phyloP scores from a whole-genome alignment of 2,888 invertebrate species.

The Caenorhabditis sinica region DNA sequence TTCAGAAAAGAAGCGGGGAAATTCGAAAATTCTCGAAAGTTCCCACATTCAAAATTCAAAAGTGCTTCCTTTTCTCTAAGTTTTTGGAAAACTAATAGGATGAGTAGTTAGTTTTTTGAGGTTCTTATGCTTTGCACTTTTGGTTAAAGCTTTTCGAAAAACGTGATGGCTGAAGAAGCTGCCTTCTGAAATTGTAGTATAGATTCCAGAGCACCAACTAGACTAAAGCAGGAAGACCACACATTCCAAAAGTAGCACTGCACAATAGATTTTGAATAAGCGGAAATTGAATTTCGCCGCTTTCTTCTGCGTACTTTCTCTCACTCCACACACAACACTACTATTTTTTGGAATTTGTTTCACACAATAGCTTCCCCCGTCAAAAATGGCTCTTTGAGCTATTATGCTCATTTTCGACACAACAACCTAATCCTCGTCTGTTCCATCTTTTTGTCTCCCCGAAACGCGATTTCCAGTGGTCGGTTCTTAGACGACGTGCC shows the following conservation, averaged over 20 bases:
- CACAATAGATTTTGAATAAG: slow-evolving; percentile 41
- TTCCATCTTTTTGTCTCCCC: background rate
- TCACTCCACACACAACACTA: background rate
- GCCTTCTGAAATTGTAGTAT: no score
- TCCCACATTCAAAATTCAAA: slow-evolving; percentile 24
- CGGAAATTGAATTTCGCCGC: slow-evolving; percentile 30
- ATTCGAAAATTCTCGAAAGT: slow-evolving; percentile 28
- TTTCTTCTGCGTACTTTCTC: slow-evolving; percentile 20
- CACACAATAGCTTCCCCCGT: background rate
- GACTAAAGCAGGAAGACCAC: background rate
- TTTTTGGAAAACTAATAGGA: background rate
- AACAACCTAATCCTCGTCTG: slow-evolving; percentile 28
- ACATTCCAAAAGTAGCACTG: slow-evolving; percentile 2
- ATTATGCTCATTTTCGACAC: slow-evolving; percentile 8
- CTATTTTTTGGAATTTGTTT: slow-evolving; percentile 18
- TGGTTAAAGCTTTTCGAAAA: no score
- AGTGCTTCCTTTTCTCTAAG: slow-evolving; percentile 16
- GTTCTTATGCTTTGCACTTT: background rate
- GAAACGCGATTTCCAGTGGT: slow-evolving; percentile 11
- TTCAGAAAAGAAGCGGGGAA: background rate
- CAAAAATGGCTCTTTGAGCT: slow-evolving; percentile 11
- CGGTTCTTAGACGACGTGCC: slow-evolving; percentile 6
- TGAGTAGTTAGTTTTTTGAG: background rate
- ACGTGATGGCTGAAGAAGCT: no score
- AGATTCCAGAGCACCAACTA: background rate